Evolutionary conservation across 23 tunicate species (phyloP), one percentile per base, ranked within the genome.

Genomic region (Corella eumyota): DNA sequence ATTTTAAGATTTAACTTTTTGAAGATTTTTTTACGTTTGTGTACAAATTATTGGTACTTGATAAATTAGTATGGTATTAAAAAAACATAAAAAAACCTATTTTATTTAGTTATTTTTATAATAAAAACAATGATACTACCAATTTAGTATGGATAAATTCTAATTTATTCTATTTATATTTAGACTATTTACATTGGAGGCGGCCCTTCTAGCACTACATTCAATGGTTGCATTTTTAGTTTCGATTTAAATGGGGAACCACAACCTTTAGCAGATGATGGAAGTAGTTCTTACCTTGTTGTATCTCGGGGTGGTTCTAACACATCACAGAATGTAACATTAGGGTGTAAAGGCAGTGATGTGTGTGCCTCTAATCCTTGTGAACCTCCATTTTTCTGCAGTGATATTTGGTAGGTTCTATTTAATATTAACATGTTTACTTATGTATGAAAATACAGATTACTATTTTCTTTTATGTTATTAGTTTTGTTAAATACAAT

Each of bases 181-280:
- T 52, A 81, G 91, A 28, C 69, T 4, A 46, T 82, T 17, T 68
- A 66, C 66, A 29, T 82, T 52, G 92, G 92, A 15, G 92, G 92
- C 37, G 50, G 61, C 34, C 65, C 81, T 25, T 28, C 25, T 2
- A 58, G 25, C 9, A 11, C 57, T n/a, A 29, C 73, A 15, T 70
- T 84, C 30, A 31, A 36, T 28, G 94, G 94, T 13, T 84, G 94
- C 62, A 33, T 84, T 22, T 68, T 57, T 36, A 47, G 72, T 37
- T 84, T 84, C 69, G 28, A 69, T 32, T 29, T 84, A 13, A 64
- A 84, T 51, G 71, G 65, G 23, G 24, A 32, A 7, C 38, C 69
- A 11, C 77, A 75, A 13, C 83, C 81, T 20, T 31, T 84, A 13
- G 53, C 36, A 25, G 73, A 64, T 33, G 83, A 75, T 60, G 73